Base-by-base conservation (phyloP, 2,113 vertebrate genomes). In the Sceloporus tristichus region DNA sequence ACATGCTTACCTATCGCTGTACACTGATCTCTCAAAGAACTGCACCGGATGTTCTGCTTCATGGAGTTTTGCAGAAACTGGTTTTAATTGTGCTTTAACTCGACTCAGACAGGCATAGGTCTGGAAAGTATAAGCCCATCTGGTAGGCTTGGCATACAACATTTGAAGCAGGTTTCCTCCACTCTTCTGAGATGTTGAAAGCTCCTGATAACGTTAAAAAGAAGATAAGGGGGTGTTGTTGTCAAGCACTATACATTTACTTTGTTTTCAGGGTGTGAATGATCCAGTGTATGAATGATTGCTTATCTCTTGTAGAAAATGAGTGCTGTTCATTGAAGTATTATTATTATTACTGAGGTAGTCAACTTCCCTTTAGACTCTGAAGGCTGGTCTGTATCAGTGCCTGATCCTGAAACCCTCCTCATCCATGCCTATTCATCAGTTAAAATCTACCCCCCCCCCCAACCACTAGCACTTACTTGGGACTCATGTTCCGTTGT, bases 111-210 rank as follows among this genome's bases (percentile, higher is more conserved):
- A 97, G 48, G 97, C 95, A 0, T 97, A 97, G 11, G 95, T 97
- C 91, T 96, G 95, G 82, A 97, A 97, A 0, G 97, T 97, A 21
- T 97, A 97, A 53, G 97, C 96, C 96, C 97, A 98, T 87, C 97
- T 93, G 8, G 94, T 95, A 29, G 97, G 97, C 84, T 97, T 97
- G 85, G 96, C 94, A 0, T 97, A 98, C 59, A 97, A 85, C 97
- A 97, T 97, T 92, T 97, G 93, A 42, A 97, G 97, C 42, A 98
- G 91, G 85, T 97, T 98, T 42, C 97, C 97, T 77, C 97, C 97
- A 0, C 95, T 98, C 82, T 97, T 97, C 85, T 97, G 97, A 73
- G 97, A 97, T 21, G 96, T 96, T 77, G 96, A 96, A 84, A 97
- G 95, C 79, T 97, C 97, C 97, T 97, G 75, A 34, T 59, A 82